Base-by-base conservation (phyloP, 2,888 invertebrate species). In the Terebella lapidaria region DNA sequence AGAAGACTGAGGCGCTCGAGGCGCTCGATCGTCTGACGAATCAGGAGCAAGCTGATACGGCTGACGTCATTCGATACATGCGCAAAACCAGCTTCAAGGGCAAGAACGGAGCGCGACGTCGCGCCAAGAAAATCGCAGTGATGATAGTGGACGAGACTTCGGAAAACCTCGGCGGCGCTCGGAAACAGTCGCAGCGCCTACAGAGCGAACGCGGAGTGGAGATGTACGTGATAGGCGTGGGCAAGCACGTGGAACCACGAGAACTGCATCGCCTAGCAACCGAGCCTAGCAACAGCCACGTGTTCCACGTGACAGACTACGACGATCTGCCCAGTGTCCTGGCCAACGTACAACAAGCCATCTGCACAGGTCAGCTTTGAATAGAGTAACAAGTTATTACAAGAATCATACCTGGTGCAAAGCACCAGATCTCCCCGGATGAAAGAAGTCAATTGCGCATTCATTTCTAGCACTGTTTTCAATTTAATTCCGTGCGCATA, bases 301-400 rank as follows among this genome's bases (percentile, higher is more conserved):
- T 66, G n/a, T 57, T 66, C 56, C 51, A 59, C 27, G 72, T 73
- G 5, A 66, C 60, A n/a, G 65, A 67, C 62, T 76, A 71, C 58
- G 67, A 67, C 52, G 68, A 66, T 2, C 62, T 76, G 46, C 54
- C 57, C 28, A 56, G 61, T 5, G 70, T 74, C 20, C n/a, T 49
- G 24, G n/a, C 49, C 10, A 49, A 5, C 10, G 18, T 49, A 22
- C 49, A 49, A 24, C 18, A 49, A 5, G 49, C 49, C 24, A 22
- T 49, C n/a, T 49, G 49, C 22, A 5, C 49, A 22, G 49, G 49
- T 49, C 10, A 22, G 49, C n/a, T n/a, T n/a, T n/a, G n/a, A n/a
- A n/a, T n/a, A n/a, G n/a, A n/a, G n/a, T n/a, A n/a, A n/a, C n/a
- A n/a, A n/a, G n/a, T n/a, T n/a, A n/a, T n/a, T n/a, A n/a, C n/a